A percentile compares a stretch with the other conserved stretches of the same genome.
Evolutionary conservation across 2,113 vertebrate genomes (phyloP).

Genomic region (Spheniscus mendiculus): DNA sequence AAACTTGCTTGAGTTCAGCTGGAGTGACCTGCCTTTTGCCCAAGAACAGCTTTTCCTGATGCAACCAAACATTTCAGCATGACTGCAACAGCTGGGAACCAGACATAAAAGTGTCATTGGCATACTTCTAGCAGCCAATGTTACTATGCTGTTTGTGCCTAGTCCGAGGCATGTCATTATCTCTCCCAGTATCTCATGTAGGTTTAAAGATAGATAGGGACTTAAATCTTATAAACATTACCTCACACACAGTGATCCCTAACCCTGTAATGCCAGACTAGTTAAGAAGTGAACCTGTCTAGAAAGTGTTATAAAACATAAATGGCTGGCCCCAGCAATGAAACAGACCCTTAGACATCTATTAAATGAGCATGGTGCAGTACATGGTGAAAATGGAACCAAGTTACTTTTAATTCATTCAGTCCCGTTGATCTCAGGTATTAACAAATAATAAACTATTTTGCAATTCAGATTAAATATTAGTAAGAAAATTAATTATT

Average conservation of each 20-base stretch:
- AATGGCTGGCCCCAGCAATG: background rate
- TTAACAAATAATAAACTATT: background rate
- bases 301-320: background rate
- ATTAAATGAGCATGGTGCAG: background rate
- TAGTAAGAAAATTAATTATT: background rate
- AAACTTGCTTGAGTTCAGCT: background rate
- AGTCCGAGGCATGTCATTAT: background rate
- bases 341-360: background rate
- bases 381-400: background rate
- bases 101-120: background rate
- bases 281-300: background rate
- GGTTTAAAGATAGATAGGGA: background rate
- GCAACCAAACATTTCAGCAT: background rate
- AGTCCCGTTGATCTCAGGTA: background rate
- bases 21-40: background rate
- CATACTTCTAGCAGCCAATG: background rate
- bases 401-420: background rate
- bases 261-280: background rate
- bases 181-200: background rate
- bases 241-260: background rate
- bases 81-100: background rate
- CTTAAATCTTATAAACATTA: background rate
- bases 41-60: background rate
- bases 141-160: background rate
- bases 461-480: background rate